Evolutionary conservation across 2,113 vertebrate species (phyloP).

Genomic region (Tragulus kanchil): DNA sequence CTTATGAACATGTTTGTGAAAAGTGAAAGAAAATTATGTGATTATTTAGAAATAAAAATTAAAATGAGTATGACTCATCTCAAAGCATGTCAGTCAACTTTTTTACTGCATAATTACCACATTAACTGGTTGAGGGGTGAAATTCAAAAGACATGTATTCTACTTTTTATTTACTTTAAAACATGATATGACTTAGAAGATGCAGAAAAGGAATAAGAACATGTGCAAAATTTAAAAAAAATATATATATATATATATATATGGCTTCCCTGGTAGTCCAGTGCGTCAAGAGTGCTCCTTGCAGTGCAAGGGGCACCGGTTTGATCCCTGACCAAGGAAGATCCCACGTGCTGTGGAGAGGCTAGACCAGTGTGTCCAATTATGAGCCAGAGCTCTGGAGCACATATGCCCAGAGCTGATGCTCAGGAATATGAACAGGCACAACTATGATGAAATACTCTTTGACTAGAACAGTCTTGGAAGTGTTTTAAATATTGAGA

Average conservation of each 20-base stretch:
- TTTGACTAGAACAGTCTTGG: background rate
- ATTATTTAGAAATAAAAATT: background rate
- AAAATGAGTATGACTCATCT: background rate
- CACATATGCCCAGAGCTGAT: too few relatives aligned
- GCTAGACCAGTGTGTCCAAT: too few relatives aligned
- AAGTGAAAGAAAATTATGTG: background rate
- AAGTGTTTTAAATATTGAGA: background rate
- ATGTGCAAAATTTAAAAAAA: background rate
- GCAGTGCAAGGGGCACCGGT: too few relatives aligned
- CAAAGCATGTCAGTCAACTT: background rate
- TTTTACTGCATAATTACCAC: background rate
- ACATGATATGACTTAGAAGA: background rate
- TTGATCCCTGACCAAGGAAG: too few relatives aligned
- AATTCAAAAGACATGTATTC: background rate
- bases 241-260: too few relatives aligned
- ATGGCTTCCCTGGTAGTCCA: too few relatives aligned
- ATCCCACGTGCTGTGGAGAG: too few relatives aligned
- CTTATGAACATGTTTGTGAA: background rate
- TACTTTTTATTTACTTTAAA: background rate
- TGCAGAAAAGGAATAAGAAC: background rate
- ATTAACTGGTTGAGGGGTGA: background rate
- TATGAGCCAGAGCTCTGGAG: too few relatives aligned
- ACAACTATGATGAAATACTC: background rate
- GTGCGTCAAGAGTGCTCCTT: too few relatives aligned
- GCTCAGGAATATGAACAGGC: conserved; percentile 16